Evolutionary conservation across 2,113 vertebrate genomes (phyloP).

Genomic region (Microcebus jonahi): DNA sequence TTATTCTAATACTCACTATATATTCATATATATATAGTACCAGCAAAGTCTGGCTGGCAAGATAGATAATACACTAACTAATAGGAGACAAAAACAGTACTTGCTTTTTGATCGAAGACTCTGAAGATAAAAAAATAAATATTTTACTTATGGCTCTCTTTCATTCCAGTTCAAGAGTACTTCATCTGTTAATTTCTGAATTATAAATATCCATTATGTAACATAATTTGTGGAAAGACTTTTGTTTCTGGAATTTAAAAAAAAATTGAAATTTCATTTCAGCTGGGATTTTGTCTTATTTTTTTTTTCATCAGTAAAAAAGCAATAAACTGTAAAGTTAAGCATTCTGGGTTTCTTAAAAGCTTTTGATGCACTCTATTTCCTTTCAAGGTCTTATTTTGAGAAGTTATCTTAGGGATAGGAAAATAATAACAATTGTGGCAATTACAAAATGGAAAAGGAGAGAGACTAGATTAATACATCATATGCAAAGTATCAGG

Average conservation of each 20-base stretch:
- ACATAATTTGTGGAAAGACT: neutral
- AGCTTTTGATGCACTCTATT: conserved; percentile 28
- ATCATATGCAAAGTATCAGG: neutral
- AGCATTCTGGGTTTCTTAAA: neutral
- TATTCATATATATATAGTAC: neutral
- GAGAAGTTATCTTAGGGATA: conserved; percentile 33
- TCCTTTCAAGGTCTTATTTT: conserved; percentile 36
- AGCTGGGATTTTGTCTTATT: neutral
- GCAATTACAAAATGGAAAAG: neutral
- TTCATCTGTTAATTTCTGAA: neutral
- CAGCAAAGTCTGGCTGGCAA: neutral
- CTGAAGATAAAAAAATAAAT: neutral
- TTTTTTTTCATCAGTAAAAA: neutral
- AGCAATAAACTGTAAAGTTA: neutral
- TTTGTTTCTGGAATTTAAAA: conserved; percentile 27
- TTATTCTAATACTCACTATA: neutral
- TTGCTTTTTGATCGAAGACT: conserved; percentile 7
- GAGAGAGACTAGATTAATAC: neutral
- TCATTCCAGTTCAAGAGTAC: neutral
- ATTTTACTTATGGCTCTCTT: neutral
- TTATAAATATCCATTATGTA: neutral
- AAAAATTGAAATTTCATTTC: neutral
- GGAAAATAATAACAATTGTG: conserved; percentile 35
- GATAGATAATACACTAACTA: neutral
- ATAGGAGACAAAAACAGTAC: neutral